Conservation (phyloP, 2,113 vertebrate genomes). For the Poeciliopsis prolifica region DNA sequence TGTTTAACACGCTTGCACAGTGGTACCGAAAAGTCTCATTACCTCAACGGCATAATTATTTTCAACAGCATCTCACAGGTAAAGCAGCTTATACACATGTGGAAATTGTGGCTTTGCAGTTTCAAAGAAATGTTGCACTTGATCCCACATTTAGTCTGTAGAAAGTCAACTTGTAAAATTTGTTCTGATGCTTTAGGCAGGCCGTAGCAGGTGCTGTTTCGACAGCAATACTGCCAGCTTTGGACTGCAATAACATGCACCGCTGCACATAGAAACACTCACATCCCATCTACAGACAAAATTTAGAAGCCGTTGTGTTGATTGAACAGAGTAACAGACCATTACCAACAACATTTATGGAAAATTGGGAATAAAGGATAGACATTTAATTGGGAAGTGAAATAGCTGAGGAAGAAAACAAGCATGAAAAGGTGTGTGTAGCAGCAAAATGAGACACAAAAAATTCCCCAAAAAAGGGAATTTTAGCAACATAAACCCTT, state of each 20-base stretch:
- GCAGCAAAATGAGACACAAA: constrained; percentile 24
- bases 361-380: constrained; percentile 40
- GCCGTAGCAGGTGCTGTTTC: constrained; percentile 16
- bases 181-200: constrained; percentile 17
- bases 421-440: constrained; percentile 19
- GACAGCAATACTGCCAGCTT: constrained; percentile 25
- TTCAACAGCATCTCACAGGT: not conserved
- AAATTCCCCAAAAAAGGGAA: constrained; percentile 10
- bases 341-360: constrained; percentile 39
- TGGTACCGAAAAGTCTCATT: not conserved
- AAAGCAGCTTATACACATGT: not conserved
- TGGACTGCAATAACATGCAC: constrained; percentile 50
- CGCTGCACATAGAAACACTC: constrained; percentile 37
- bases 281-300: constrained; percentile 35
- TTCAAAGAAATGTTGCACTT: constrained; percentile 3
- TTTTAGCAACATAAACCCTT: constrained; percentile 43
- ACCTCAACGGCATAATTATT: not conserved
- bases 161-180: constrained; percentile 10
- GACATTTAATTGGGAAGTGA: constrained; percentile 48
- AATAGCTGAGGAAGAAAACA: constrained; percentile 7
- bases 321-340: constrained; percentile 52
- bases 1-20: not conserved
- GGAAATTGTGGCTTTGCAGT: not conserved
- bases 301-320: constrained; percentile 48
- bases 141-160: constrained; percentile 4